Conservation (phyloP, 1,140 invertebrate species). For the Lanistes nyassanus region DNA sequence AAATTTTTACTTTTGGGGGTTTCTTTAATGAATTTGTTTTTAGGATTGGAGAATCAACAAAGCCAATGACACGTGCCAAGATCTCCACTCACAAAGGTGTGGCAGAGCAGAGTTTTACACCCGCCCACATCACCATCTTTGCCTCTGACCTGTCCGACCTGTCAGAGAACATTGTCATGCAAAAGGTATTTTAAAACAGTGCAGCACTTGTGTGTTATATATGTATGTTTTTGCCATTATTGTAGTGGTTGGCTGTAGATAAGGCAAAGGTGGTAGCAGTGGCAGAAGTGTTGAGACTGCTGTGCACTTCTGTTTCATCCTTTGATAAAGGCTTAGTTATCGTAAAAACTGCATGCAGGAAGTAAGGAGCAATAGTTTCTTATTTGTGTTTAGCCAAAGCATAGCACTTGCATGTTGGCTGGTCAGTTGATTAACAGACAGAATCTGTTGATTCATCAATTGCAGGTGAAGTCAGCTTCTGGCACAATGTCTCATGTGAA, state of each 20-base stretch:
- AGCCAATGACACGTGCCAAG: conserved; percentile 63
- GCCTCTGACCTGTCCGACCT: conserved; percentile 56
- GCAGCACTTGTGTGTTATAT: too few species aligned
- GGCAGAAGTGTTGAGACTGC: neutral
- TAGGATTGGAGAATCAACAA: conserved; percentile 60
- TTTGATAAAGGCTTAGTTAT: too few species aligned
- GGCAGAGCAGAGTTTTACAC: conserved; percentile 53
- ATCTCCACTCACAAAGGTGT: conserved; percentile 61
- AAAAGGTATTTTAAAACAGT: conserved; percentile 61
- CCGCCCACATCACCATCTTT: conserved; percentile 59
- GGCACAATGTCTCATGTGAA: conserved; percentile 48
- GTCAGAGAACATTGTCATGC: conserved; percentile 53
- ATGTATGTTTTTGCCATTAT: neutral
- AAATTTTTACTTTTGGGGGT: too few species aligned
- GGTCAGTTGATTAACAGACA: neutral
- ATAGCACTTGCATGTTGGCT: neutral
- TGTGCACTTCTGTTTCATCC: neutral
- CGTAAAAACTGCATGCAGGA: neutral
- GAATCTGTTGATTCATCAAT: conserved; percentile 1
- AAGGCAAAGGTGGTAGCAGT: neutral
- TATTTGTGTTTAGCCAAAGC: neutral
- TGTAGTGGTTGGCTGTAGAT: neutral
- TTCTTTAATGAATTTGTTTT: neutral
- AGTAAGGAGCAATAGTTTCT: neutral
- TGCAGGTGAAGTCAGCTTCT: conserved; percentile 47